These are phyloP conservation scores for Pseudomugil gertrudae DNA, from an alignment of 2,797 vertebrate species.

Conservation along the genomic window DNA sequence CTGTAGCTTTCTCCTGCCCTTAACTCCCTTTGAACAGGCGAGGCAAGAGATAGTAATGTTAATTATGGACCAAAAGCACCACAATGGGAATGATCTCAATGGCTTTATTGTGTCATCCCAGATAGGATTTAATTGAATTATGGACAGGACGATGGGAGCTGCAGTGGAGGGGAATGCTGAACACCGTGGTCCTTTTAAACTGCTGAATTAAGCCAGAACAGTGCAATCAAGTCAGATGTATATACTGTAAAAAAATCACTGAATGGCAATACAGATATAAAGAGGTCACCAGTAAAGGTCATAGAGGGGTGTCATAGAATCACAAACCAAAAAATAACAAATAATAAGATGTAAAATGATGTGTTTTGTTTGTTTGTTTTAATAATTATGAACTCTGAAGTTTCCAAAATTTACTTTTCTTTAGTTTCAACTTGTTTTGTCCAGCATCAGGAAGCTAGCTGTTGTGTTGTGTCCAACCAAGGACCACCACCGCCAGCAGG, in stretches of 20 bases:
- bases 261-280: not conserved
- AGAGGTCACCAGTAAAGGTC: conserved; percentile 28
- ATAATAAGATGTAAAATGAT: not conserved
- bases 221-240: conserved; percentile 3
- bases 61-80: conserved; percentile 68
- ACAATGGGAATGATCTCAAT: conserved; percentile 74
- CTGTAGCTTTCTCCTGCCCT: conserved; percentile 70
- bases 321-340: not conserved
- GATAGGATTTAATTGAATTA: conserved; percentile 77
- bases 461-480: too few species aligned
- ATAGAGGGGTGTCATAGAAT: not conserved
- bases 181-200: conserved; percentile 18
- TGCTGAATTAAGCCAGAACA: conserved; percentile 22
- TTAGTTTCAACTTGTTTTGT: too few species aligned
- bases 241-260: not conserved
- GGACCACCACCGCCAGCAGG: too few species aligned
- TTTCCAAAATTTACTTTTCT: too few species aligned
- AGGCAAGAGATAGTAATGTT: conserved; percentile 71
- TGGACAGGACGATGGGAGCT: conserved; percentile 27
- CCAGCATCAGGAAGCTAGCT: too few species aligned
- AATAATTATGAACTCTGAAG: too few species aligned
- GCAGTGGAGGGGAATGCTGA: conserved; percentile 37
- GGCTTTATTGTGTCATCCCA: conserved; percentile 61
- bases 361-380: too few species aligned
- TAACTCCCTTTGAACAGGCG: conserved; percentile 61